Base-by-base conservation (phyloP, 53 echinoderm and acorn worm species). In the Zoroaster sp. region DNA sequence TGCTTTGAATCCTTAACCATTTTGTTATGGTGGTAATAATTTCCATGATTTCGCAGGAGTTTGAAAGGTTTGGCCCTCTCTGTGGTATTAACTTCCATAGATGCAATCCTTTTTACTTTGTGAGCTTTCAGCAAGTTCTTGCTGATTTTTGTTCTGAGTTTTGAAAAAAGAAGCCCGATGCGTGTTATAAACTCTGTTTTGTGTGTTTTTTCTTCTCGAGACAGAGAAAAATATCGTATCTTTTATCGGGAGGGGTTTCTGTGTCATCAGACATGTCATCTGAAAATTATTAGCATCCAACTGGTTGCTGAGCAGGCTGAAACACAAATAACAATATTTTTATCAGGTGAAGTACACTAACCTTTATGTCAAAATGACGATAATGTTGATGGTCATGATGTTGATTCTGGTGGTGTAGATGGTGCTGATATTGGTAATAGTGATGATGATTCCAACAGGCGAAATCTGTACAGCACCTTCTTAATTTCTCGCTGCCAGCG, bases 11-110 rank as follows among this genome's bases (percentile, higher is more conserved):
- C 79, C 17, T 17, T 35, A 11, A 87, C 78, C 87, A 88, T 78
- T 72, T 79, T 87, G 78, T 87, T 91, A 52, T 87, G 80, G 38
- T 87, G 80, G 38, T 71, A 78, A 69, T 47, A 91, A 49, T 91
- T 79, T 9, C 88, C 91, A 4, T 55, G 77, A 55, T 91, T 87
- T 2, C 91, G 69, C 18, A 91, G n/a, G 10, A 78, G 78, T 40
- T 91, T 88, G 38, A 91, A 77, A 33, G 65, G 69, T 17, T 49
- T 87, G 37, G 72, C 41, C 59, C 90, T 73, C 53, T 82, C 83
- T 31, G 9, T 41, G 5, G 67, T 21, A 17, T 53, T 72, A 13
- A 40, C 66, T 69, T 67, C 32, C 80, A 91, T 53, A 14, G 80
- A 44, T 54, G 78, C 43, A 87, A 91, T 77, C 35, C 52, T 11